Base-by-base conservation (phyloP, 2,797 vertebrate genomes). In the Pangasius krempfi region DNA sequence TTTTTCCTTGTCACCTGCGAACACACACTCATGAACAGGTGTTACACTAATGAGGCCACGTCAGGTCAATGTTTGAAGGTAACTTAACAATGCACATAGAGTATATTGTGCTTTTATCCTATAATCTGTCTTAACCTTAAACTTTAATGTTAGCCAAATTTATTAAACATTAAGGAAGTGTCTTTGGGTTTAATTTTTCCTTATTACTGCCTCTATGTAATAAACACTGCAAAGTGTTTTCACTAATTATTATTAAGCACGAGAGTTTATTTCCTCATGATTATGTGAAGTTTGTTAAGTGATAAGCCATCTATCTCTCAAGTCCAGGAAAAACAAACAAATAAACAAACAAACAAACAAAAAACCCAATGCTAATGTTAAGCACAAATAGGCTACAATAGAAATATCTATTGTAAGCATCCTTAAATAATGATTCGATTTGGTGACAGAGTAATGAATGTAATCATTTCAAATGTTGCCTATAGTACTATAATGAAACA, bases 181-280 rank as follows among this genome's bases (percentile, higher is more conserved):
- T 27, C 20, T 60, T 47, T 60, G 5, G 2, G n/a, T 40, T 87
- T 90, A 92, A 95, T 95, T 93, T 92, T 89, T 60, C 20, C 79
- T 91, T 90, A 94, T 96, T 94, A 92, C 89, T 89, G 93, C 92
- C 92, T 90, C 68, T 89, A 27, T 82, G 92, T 92, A 87, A 89
- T 95, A 95, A 95, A 95, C 30, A 73, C 62, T 70, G 44, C 86
- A 52, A 88, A 58, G 84, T 76, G 93, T 92, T 94, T 91, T 89
- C 93, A 89, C 68, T 87, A 86, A 87, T 72, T 79, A 84, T 87
- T 88, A 84, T 90, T 90, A 75, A 91, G 92, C 86, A 86, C 80
- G 86, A 78, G 82, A 72, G 86, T 89, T 94, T 92, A 94, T 95
- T 95, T 95, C 89, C 93, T 90, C 27, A 40, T 86, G 52, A 62